Base-by-base conservation (phyloP, 92 coral and sea anemone genomes). In the Epizoanthus fatuus region DNA sequence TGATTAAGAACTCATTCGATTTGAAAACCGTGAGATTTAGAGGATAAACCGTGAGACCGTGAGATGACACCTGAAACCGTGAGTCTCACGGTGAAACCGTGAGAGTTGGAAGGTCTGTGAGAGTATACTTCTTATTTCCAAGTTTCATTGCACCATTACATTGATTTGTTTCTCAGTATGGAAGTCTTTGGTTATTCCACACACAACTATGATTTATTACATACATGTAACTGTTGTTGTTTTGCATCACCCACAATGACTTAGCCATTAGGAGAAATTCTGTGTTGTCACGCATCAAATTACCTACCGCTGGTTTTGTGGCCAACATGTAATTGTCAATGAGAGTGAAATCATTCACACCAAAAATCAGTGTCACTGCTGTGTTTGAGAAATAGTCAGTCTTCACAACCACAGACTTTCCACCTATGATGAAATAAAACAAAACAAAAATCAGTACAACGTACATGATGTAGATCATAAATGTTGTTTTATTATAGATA, bases 281-380 rank as follows among this genome's bases (percentile, higher is more conserved):
- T 63, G 38, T 63, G 11, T 20, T 63, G 29, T 20, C 49, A 73
- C 47, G 40, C 19, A 39, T 40, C 15, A 59, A 59, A 4, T 7
- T 19, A 72, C 73, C 49, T 82, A 90, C 93, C 71, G 84, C 86
- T 35, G 90, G 81, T 57, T 86, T 91, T 45, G 96, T 89, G 64
- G 98, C 98, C 87, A 96, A 96, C 98, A 96, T 87, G 86, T 94
- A 96, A 66, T 86, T 88, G 66, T 88, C 98, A 17, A 93, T 54
- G 68, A 91, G 90, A 79, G 88, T 92, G 81, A 95, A 96, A 78
- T 96, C 98, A 57, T 86, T 82, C 32, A 94, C 99, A 11, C 91
- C 91, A n/a, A 59, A 7, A 29, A 96, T 52, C 63, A 96, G 25
- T 5, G 70, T 19, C 44, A 88, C 79, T 15, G 95, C 93, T 74